Evolutionary conservation across 2,888 invertebrate genomes (phyloP), one percentile per base, ranked within the genome.

Genomic region (Acholoe squamosa): DNA sequence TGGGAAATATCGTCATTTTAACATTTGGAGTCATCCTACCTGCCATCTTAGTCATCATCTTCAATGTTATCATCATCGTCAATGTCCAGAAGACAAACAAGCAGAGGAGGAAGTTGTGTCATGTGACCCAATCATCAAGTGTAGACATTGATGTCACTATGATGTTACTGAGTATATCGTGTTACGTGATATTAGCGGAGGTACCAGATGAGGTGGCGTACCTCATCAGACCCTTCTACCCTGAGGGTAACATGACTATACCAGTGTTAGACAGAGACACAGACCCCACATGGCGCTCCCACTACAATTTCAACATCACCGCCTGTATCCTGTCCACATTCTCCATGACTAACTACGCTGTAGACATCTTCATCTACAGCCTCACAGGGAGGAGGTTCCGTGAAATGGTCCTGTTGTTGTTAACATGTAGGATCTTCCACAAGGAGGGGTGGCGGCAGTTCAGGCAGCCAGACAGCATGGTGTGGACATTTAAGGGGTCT

Each of bases 361-460:
- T 90, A 0, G 80, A 86, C 61, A 90, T 90, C 28, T 56, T 90
- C 51, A 90, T 90, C 19, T 90, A 84, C 33, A 90, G 90, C n/a
- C 71, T 86, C 0, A 86, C 71, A 0, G 90, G 90, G 33, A 0
- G 71, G 67, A 90, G 76, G 56, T 90, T 90, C 61, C 28, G 90
- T 22, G 51, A 76, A 34, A 71, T 86, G 56, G 86, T 28, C 16
- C 25, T 52, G 1, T 1, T 86, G 28, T 3, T 86, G 25, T 54
- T 86, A 12, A 0, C 54, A 1, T 86, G 86, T 28, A 22, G 28
- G 28, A 56, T 86, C 28, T 54, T 52, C 19, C 16, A 54, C 54
- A n/a, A 86, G 56, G 54, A 86, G 25, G 28, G 16, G 0, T 31
- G 52, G 86, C 25, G 56, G 31, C 0, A 0, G 52, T 86, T 86